A percentile compares a stretch with the other conserved stretches of the same genome.
Evolutionary conservation across 2,113 vertebrate species (phyloP).

Genomic region (Psophia crepitans): DNA sequence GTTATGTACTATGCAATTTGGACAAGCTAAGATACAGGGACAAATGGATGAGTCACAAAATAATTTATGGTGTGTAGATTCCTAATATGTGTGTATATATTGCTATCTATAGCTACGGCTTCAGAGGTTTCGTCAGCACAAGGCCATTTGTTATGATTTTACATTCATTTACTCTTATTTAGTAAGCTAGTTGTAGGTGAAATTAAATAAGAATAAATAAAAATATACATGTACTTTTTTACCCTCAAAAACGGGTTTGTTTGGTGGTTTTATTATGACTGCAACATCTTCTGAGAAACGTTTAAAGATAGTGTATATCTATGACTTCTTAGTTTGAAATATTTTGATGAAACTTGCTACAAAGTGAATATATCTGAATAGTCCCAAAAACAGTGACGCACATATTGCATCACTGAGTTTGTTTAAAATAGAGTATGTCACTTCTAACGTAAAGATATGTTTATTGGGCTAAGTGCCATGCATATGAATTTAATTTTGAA

Average conservation of each 20-base stretch:
- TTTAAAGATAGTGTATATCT: not conserved
- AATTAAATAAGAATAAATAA: not conserved
- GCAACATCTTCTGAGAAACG: not conserved
- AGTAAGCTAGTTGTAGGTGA: not conserved
- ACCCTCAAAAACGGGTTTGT: accelerated
- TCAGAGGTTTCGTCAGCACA: not conserved
- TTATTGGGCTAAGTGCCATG: not conserved
- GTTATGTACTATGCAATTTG: not conserved
- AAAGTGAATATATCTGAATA: not conserved
- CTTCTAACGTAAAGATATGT: not conserved
- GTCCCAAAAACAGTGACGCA: not conserved
- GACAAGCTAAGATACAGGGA: not conserved
- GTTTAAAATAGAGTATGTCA: not conserved
- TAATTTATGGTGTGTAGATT: not conserved
- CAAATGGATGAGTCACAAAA: not conserved
- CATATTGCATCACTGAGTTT: not conserved
- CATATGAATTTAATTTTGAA: not conserved
- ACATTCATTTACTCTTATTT: not conserved
- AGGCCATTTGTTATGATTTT: not conserved
- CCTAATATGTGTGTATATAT: not conserved
- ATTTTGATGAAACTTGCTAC: not conserved
- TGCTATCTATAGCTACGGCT: accelerated
- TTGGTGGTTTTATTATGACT: not conserved
- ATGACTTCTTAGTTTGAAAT: not conserved
- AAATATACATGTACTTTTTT: not conserved